phyloP scores from a whole-genome alignment of 2,888 invertebrate genomes.

The Urechis unicinctus region DNA sequence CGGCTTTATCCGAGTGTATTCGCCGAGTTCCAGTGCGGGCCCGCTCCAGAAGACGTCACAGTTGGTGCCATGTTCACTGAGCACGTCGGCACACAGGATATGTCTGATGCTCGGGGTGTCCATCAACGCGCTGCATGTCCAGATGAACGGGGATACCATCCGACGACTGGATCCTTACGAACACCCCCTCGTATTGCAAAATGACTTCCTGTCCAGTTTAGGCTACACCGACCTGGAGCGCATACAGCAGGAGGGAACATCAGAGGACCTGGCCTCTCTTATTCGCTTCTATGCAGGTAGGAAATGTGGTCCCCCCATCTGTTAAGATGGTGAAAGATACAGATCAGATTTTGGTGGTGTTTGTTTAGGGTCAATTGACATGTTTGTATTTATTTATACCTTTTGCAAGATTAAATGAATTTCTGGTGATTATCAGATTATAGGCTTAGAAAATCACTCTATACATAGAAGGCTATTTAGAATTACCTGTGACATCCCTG shows the following conservation, averaged over 20 bases:
- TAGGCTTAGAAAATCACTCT: too few relatives aligned
- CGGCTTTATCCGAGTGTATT: slow-evolving; percentile 46
- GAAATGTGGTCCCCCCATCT: too few relatives aligned
- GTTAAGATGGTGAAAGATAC: too few relatives aligned
- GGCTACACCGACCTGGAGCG: slow-evolving; percentile 41
- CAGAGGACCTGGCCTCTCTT: slow-evolving; percentile 42
- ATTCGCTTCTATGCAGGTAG: slow-evolving; percentile 50
- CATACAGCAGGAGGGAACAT: slow-evolving; percentile 46
- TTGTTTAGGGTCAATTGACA: too few relatives aligned
- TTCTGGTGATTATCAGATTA: too few relatives aligned
- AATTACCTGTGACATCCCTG: too few relatives aligned
- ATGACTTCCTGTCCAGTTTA: slow-evolving; percentile 47
- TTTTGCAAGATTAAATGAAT: too few relatives aligned
- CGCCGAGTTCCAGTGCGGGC: slow-evolving; percentile 25
- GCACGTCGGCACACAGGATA: slow-evolving; percentile 45
- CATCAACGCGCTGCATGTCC: slow-evolving; percentile 46
- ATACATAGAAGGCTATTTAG: too few relatives aligned
- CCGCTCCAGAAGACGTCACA: slow-evolving; percentile 28
- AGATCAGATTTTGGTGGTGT: too few relatives aligned
- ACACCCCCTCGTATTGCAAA: slow-evolving; percentile 50
- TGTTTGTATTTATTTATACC: too few relatives aligned
- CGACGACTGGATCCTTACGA: slow-evolving; percentile 47
- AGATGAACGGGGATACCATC: slow-evolving; percentile 48
- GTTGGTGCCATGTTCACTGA: slow-evolving; percentile 44
- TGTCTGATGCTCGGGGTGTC: slow-evolving; percentile 42